Percentiles rank a stretch among this genome's conserved stretches.
Evolutionary conservation across 2,888 invertebrate genomes (phyloP).

Genomic region (Germaria angustata): DNA sequence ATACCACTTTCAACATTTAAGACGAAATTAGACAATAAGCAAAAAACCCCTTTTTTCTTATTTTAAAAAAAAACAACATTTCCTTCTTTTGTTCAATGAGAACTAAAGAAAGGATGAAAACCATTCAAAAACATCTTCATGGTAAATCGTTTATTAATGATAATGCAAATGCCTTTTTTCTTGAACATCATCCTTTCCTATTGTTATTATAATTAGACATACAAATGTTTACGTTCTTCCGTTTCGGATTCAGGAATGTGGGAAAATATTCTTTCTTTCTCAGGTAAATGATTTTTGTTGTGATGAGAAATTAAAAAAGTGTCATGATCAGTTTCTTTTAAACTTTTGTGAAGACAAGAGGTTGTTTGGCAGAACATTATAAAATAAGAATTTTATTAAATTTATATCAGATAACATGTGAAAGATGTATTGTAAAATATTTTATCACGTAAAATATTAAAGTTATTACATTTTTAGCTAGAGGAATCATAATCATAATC

Average conservation of each 20-base stretch:
- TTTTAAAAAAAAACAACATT: conserved; percentile 35
- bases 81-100: conserved; percentile 39
- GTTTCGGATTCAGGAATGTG: neutral
- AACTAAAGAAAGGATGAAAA: conserved; percentile 43
- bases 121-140: conserved; percentile 48
- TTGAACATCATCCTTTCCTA: conserved; percentile 39
- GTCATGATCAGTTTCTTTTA: conserved; percentile 40
- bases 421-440: no score
- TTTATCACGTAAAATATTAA: no score
- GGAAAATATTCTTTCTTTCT: neutral
- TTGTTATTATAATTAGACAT: conserved; percentile 72
- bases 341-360: conserved; percentile 13
- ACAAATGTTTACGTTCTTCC: conserved; percentile 58
- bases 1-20: conserved; percentile 32
- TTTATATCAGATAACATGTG: neutral
- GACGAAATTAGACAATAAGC: conserved; percentile 20
- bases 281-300: conserved; percentile 26
- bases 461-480: no score
- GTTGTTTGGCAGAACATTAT: neutral
- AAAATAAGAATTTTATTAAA: neutral
- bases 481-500: no score
- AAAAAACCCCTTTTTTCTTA: conserved; percentile 37
- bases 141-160: conserved; percentile 55
- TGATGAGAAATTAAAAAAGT: conserved; percentile 7
- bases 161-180: conserved; percentile 65